phyloP scores from a whole-genome alignment of 2,797 vertebrate genomes.

The Falco rusticolus region DNA sequence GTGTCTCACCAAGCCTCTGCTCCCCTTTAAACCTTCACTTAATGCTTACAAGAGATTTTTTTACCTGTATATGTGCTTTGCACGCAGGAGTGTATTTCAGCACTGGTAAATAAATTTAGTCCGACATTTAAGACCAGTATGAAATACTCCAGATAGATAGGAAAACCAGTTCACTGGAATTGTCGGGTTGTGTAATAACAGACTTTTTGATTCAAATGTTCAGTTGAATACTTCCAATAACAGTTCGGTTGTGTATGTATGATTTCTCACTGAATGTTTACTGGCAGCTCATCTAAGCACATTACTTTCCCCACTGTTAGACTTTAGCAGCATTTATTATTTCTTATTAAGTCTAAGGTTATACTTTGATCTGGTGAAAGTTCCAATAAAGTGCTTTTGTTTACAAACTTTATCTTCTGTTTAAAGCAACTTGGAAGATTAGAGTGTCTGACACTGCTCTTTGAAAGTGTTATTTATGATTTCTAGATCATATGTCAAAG shows the following conservation, averaged over 20 bases:
- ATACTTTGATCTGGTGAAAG: slow-evolving; percentile 57
- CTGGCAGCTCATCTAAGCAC: slow-evolving; percentile 3
- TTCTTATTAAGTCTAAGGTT: slow-evolving; percentile 51
- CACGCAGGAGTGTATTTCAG: background rate
- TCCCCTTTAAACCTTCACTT: background rate
- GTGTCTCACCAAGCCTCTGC: background rate
- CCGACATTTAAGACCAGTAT: background rate
- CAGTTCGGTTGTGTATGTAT: background rate
- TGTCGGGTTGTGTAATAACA: background rate
- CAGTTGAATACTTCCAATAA: background rate
- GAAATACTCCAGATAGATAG: background rate
- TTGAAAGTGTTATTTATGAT: slow-evolving; percentile 60
- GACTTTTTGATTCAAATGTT: background rate
- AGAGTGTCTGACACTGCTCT: slow-evolving; percentile 34
- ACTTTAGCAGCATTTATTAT: slow-evolving; percentile 47
- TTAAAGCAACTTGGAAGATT: slow-evolving; percentile 55
- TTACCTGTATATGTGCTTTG: background rate
- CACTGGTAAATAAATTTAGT: background rate
- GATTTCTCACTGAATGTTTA: slow-evolving; percentile 9
- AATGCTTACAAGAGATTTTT: background rate
- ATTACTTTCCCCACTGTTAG: background rate
- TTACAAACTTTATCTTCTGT: slow-evolving; percentile 59
- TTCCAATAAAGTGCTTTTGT: slow-evolving; percentile 59
- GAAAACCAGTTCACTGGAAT: background rate
- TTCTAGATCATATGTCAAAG: slow-evolving; percentile 60